Evolutionary conservation across 2,888 invertebrate genomes (phyloP).

Genomic region (Therioaphis trifolii): DNA sequence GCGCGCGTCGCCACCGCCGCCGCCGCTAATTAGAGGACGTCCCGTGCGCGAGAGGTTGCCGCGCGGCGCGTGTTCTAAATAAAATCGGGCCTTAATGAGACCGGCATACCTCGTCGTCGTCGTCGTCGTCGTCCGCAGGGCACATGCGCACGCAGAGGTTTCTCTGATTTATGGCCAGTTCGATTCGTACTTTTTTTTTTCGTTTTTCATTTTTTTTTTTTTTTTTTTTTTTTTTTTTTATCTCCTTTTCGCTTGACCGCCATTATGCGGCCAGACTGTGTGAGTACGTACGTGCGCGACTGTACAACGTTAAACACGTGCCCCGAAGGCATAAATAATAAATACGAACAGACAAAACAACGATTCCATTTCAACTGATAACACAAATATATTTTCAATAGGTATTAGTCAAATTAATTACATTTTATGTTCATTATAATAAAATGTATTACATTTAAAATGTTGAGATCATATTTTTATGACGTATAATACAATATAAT

Average conservation of each 20-base stretch:
- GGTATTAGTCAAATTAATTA: conserved; percentile 48
- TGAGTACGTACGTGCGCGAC: no score
- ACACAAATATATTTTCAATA: conserved; percentile 53
- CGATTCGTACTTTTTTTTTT: conserved; percentile 34
- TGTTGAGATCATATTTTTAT: conserved; percentile 56
- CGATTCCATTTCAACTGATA: background rate
- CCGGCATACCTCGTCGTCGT: conserved; percentile 48
- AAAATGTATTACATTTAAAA: conserved; percentile 38
- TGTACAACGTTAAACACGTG: no score
- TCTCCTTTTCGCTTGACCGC: background rate
- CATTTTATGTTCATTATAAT: conserved; percentile 40
- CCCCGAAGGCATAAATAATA: background rate
- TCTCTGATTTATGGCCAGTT: conserved; percentile 50
- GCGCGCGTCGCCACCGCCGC: no score
- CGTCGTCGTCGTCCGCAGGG: background rate
- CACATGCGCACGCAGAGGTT: conserved; percentile 1
- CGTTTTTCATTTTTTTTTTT: background rate
- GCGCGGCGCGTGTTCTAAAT: conserved; percentile 56
- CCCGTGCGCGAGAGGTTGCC: conserved; percentile 22
- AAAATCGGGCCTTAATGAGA: conserved; percentile 61
- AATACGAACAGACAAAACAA: background rate
- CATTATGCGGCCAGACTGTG: no score
- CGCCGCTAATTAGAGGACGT: conserved; percentile 60
- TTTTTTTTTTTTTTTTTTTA: background rate
- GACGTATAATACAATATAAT: conserved; percentile 15